Evolutionary conservation across 2,888 invertebrate genomes (phyloP), one percentile per base, ranked within the genome.

Genomic region (Acronicta psi): DNA sequence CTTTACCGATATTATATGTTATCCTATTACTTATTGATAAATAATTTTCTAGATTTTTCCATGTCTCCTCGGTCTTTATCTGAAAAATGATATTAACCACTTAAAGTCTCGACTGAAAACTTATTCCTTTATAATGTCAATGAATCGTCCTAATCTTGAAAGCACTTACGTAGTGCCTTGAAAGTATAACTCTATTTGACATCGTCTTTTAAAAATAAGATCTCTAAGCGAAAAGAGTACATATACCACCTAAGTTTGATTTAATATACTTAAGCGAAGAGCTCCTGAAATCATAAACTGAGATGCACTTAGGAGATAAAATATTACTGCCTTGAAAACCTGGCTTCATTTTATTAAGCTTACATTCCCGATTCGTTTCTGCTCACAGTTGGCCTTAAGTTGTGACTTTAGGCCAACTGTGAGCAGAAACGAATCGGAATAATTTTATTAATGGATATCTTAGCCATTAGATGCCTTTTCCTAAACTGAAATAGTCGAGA

Each of bases 221-320:
- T 29, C 8, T 34, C 7, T 34, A 18, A 34, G 14, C 14, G 5
- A 23, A 31, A 3, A n/a, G 34, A n/a, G 25, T 31, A 18, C 3
- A 8, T 52, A 44, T 29, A 13, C 10, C 36, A 14, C 41, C 16
- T 31, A 43, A 46, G 37, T 61, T 52, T 2, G 20, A 37, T 53
- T 62, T 62, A 18, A 38, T 53, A 34, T 37, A 43, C 55, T 14
- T 14, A 47, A 45, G 31, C 9, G 13, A 9, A 0, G 3, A 38
- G 46, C 31, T 62, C n/a, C 31, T 62, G 7, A 43, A 62, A 46
- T 46, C 4, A 62, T 43, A 52, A 46, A 38, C 37, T 34, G 41
- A 43, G 31, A 23, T 34, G 43, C 37, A 47, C 38, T 61, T 36
- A 43, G 34, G n/a, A 43, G 25, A 63, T 63, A 25, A 53, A 61